Conservation (phyloP, 1,140 invertebrate species). For the Cherax quadricarinatus region DNA sequence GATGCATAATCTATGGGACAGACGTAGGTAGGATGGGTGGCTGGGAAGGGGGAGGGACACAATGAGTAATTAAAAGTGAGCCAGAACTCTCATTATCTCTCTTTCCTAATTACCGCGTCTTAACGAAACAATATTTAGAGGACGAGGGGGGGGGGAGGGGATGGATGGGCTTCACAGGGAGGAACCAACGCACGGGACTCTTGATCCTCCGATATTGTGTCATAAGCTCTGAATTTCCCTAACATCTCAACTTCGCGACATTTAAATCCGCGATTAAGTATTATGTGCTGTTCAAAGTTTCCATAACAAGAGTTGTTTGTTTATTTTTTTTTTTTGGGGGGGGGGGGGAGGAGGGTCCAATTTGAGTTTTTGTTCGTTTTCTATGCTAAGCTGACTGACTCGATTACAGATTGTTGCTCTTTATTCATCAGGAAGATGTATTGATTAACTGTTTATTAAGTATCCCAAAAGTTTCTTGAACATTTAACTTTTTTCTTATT, state of each 20-base stretch:
- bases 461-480: too few species aligned
- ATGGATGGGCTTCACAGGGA: not conserved
- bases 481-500: too few species aligned
- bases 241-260: not conserved
- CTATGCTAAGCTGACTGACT: too few species aligned
- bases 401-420: too few species aligned
- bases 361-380: not conserved
- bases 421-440: too few species aligned
- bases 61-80: slow-evolving; percentile 61
- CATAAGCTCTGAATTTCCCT: too few species aligned
- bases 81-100: slow-evolving; percentile 60
- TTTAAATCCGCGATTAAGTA: not conserved
- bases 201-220: not conserved
- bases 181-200: not conserved
- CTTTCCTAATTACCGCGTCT: slow-evolving; percentile 61
- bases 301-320: not conserved
- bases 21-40: not conserved
- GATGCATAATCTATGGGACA: slow-evolving; percentile 52
- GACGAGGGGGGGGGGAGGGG: not conserved
- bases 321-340: not conserved
- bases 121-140: slow-evolving; percentile 56
- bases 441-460: too few species aligned
- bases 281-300: not conserved
- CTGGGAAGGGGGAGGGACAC: not conserved
- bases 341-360: not conserved